phyloP scores from a whole-genome alignment of 35 echinoderm and acorn worm genomes.

The Stichopus chloronotus region DNA sequence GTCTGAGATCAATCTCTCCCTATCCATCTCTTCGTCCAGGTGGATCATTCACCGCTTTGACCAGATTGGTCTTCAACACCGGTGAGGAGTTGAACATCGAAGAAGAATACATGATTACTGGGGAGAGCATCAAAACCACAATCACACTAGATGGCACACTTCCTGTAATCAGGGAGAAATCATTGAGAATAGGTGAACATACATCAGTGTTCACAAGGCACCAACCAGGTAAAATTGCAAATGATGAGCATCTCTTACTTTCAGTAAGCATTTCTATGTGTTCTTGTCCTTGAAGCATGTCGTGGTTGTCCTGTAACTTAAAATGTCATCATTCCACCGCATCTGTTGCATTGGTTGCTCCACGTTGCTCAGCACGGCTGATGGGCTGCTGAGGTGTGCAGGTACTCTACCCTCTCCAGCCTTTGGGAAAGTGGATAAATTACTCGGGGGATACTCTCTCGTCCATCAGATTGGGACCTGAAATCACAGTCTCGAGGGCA shows the following conservation, averaged over 20 bases:
- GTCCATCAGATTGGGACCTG: too few relatives aligned
- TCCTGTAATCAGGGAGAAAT: background rate
- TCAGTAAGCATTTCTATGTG: too few relatives aligned
- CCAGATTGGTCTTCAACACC: conserved; percentile 20
- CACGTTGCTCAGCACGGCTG: too few relatives aligned
- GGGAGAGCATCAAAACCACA: background rate
- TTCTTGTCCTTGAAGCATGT: too few relatives aligned
- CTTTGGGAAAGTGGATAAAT: too few relatives aligned
- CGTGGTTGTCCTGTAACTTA: too few relatives aligned
- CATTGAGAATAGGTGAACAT: background rate
- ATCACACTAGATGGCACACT: conserved; percentile 30
- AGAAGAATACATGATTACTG: conserved; percentile 10
- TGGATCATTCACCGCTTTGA: background rate
- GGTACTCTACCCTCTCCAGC: too few relatives aligned
- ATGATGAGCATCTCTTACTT: background rate
- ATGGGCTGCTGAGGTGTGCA: too few relatives aligned
- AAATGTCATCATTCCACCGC: too few relatives aligned
- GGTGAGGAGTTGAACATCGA: conserved; percentile 26
- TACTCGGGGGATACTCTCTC: too few relatives aligned
- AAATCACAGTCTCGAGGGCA: too few relatives aligned
- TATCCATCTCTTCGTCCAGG: conserved; percentile 4
- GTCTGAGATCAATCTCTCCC: background rate
- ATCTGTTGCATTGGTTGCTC: too few relatives aligned
- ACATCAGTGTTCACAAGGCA: conserved; percentile 20
- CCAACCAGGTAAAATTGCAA: conserved; percentile 14